A percentile compares a stretch with the other conserved stretches of the same genome.
Evolutionary conservation across 2,113 vertebrate genomes (phyloP).

Genomic region (Arizona elegans): DNA sequence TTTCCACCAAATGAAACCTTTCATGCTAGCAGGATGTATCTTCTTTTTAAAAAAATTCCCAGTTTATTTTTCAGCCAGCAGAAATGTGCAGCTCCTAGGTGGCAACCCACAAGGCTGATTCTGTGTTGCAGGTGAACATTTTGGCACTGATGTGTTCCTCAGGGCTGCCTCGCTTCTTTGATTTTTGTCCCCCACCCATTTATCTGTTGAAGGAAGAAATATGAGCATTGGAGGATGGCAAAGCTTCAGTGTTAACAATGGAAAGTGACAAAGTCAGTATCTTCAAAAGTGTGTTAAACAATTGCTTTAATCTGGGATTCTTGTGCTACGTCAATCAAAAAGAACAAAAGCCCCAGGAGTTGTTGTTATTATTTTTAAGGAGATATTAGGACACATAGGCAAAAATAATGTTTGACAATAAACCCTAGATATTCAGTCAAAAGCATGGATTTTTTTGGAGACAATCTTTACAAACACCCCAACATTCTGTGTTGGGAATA

Average conservation of each 20-base stretch:
- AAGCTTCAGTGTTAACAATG: not conserved
- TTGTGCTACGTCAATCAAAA: not conserved
- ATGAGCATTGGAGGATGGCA: rapidly evolving
- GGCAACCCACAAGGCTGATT: slow-evolving; percentile 29
- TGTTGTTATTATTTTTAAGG: not conserved
- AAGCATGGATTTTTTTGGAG: not conserved
- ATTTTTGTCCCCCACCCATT: slow-evolving; percentile 15
- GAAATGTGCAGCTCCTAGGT: slow-evolving; percentile 24
- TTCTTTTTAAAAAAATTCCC: not conserved
- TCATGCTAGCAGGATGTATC: not conserved
- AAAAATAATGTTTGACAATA: not conserved
- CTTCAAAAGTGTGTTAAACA: not conserved
- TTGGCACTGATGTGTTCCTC: slow-evolving; percentile 26
- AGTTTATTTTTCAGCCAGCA: slow-evolving; percentile 18
- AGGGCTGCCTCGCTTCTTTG: slow-evolving; percentile 30
- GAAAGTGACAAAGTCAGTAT: not conserved
- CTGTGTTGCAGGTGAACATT: slow-evolving; percentile 34
- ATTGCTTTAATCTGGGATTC: not conserved
- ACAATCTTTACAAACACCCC: not conserved
- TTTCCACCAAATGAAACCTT: not conserved
- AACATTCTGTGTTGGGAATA: not conserved
- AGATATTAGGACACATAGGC: not conserved
- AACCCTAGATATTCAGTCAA: not conserved
- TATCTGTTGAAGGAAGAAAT: not conserved
- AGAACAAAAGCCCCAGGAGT: not conserved